Base-by-base conservation (phyloP, 2,113 vertebrate genomes). In the Theristicus caerulescens region DNA sequence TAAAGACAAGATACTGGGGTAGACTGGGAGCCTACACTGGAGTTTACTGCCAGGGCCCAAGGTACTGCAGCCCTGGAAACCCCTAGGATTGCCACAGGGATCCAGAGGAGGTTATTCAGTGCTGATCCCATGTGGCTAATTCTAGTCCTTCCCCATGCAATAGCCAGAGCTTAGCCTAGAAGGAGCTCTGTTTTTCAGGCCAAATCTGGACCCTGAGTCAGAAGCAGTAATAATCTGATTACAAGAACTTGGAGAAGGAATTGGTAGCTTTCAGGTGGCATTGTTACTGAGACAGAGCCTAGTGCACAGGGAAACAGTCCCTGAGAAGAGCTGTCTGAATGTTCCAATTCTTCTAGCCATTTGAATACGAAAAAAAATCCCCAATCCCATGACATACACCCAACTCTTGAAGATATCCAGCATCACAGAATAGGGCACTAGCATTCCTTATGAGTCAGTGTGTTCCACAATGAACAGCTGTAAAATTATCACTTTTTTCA, bases 1-100 rank as follows among this genome's bases (percentile, higher is more conserved):
- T 78, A 89, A 90, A 93, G 83, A 88, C 92, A 95, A 96, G 92
- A 93, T 79, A 93, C 58, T 95, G 67, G 80, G 84, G 31, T 27
- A 95, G 95, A 89, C 86, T 93, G 70, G 44, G 76, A 95, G 72
- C 80, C 80, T 93, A 78, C 47, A 42, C 46, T 94, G 78, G 70
- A 72, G 62, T 79, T 76, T 85, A 94, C 49, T 82, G 58, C 40
- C 86, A 92, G 34, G 31, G 62, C 54, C 46, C 61, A 91, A 92
- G 81, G 62, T 79, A 84, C 0, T 38, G 66, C 54, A 91, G 88
- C 57, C 72, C 95, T 84, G 80, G 72, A 93, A 86, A 86, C 34
- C 59, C 59, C 42, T n/a, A 46, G 29, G 61, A 93, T 29, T 87
- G 92, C 54, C 87, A 73, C 0, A 94, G 40, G 49, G 65, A 82